Evolutionary conservation across 2,113 vertebrate species (phyloP).

Genomic region (Syrmaticus mikado): DNA sequence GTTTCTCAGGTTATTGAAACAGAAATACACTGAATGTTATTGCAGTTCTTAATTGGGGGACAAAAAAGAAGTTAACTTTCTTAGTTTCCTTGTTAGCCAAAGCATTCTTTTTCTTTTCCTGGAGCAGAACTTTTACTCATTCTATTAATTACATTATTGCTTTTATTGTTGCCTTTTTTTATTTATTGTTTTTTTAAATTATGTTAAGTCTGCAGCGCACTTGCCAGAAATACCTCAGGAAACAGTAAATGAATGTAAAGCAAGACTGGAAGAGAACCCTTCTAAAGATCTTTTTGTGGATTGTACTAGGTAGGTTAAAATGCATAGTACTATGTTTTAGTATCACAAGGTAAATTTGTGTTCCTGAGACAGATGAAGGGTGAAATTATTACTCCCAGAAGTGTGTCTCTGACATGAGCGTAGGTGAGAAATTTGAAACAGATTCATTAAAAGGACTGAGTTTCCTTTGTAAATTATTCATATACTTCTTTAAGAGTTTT

Average conservation of each 20-base stretch:
- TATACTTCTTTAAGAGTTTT: neutral
- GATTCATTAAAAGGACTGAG: neutral
- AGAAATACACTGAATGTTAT: neutral
- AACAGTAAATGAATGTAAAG: conserved; percentile 80
- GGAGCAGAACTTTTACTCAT: neutral
- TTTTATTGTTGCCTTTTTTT: neutral
- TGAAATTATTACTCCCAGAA: neutral
- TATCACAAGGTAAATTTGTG: neutral
- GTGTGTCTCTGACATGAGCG: neutral
- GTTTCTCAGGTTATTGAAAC: neutral
- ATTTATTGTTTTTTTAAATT: neutral
- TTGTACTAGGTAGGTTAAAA: conserved; percentile 83
- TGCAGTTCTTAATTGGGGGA: neutral
- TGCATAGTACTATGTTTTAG: neutral
- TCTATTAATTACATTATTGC: neutral
- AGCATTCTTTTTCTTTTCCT: neutral
- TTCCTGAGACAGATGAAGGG: neutral
- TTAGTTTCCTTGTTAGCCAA: neutral
- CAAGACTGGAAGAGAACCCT: conserved; percentile 83
- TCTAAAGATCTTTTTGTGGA: conserved; percentile 89
- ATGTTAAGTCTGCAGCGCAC: conserved; percentile 75
- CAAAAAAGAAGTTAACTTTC: neutral
- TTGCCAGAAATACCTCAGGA: conserved; percentile 85
- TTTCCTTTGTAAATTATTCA: neutral
- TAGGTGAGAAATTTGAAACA: neutral